Base-by-base conservation (phyloP, 2,888 invertebrate genomes). In the Xestia rhomboidea region DNA sequence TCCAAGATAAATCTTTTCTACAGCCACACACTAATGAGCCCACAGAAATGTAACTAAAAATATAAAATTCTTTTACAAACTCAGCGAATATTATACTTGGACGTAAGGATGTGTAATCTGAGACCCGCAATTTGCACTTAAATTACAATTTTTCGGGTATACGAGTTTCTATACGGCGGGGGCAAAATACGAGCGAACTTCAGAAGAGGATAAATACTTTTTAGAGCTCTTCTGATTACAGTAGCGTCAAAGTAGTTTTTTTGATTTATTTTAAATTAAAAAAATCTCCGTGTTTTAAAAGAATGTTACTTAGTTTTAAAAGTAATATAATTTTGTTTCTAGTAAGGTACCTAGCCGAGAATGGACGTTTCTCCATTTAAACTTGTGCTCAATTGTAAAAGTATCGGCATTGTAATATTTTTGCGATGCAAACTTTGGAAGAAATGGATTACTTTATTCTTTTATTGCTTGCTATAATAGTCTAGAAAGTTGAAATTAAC, bases 91-190 rank as follows among this genome's bases (percentile, higher is more conserved):
- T 81, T 70, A 73, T 66, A 69, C 82, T 77, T 77, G 69, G 64
- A 68, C 68, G 83, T 73, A 73, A 83, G 84, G 77, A 86, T 77
- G 76, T 87, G 87, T 87, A 82, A 84, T 83, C 87, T 79, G 77
- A 77, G 82, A 79, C 78, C 84, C 77, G 75, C 82, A 87, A 86
- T 86, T 86, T 86, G 86, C 86, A 86, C 86, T 82, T 86, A 84
- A 87, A 87, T 87, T 85, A 87, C 78, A 85, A 86, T 76, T 87
- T 85, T 87, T 87, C 78, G 81, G 77, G 68, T 81, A 76, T 75
- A 81, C 57, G 81, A 85, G 76, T 75, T 81, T 84, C 75, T 81
- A 79, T 75, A 86, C 66, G 82, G 46, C 15, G n/a, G 46, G 34
- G 69, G 49, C 57, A 66, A 85, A 85, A 78, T 84, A 78, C 54